These are phyloP conservation scores for Pterophyllum scalare DNA, from an alignment of 2,113 vertebrate species.

Conservation along the genomic window DNA sequence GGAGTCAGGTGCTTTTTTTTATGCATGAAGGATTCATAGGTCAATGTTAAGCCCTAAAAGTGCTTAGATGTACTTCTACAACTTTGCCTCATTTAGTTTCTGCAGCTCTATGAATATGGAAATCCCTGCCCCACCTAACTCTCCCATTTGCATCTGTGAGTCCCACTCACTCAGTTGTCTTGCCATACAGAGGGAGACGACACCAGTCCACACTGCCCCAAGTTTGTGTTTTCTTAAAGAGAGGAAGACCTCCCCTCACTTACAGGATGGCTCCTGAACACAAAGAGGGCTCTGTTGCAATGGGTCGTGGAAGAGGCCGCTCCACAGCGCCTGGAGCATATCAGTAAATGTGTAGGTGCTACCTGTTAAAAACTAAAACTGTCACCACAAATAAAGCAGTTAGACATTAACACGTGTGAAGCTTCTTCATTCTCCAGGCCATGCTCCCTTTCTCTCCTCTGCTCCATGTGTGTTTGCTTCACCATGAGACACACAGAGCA, in stretches of 20 bases:
- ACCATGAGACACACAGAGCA: background rate
- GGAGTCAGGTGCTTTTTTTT: background rate
- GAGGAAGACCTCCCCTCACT: background rate
- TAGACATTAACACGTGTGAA: background rate
- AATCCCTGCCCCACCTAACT: background rate
- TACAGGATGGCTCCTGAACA: background rate
- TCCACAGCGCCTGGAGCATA: background rate
- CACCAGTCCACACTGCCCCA: background rate
- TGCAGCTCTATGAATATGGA: background rate
- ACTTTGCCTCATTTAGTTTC: conserved; percentile 1
- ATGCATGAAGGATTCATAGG: background rate
- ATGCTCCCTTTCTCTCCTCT: too few relatives aligned
- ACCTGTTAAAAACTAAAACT: background rate
- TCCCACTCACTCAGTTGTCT: background rate
- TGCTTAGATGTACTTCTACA: background rate
- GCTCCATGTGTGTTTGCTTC: too few relatives aligned
- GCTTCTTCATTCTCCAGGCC: background rate
- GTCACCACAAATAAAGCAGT: background rate
- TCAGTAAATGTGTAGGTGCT: background rate
- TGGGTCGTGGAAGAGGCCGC: too few relatives aligned
- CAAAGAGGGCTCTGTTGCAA: background rate
- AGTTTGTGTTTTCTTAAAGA: background rate
- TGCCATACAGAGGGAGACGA: background rate
- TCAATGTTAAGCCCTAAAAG: background rate
- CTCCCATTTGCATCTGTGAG: background rate